Evolutionary conservation across 2,888 invertebrate genomes (phyloP).

Genomic region (Microctonus brassicae): DNA sequence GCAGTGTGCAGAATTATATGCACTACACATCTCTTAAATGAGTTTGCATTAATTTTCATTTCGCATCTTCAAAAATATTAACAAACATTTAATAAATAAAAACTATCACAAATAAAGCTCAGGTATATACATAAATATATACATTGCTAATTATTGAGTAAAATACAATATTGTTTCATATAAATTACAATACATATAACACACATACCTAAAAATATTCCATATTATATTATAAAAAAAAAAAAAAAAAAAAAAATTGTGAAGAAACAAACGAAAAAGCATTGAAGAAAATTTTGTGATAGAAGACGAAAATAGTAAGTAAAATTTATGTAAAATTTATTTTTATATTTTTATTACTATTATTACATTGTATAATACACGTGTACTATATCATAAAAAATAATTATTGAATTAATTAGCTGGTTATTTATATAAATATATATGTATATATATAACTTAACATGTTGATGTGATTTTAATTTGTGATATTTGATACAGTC

Average conservation of each 20-base stretch:
- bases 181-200: too few relatives aligned
- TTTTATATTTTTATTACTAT: not conserved
- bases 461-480: too few relatives aligned
- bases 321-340: too few relatives aligned
- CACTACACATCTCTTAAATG: not conserved
- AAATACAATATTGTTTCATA: too few relatives aligned
- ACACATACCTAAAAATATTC: too few relatives aligned
- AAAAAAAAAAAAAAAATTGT: not conserved
- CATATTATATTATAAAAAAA: not conserved
- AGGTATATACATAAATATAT: not conserved
- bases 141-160: not conserved
- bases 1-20: not conserved
- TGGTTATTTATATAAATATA: not conserved
- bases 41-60: slow-evolving; percentile 5
- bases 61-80: not conserved
- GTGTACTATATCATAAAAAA: not conserved
- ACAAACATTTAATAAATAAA: not conserved
- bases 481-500: not conserved
- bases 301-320: not conserved
- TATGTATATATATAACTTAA: too few relatives aligned
- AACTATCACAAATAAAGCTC: not conserved
- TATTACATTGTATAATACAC: not conserved
- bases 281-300: not conserved
- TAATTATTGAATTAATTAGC: not conserved
- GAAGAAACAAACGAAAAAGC: not conserved